Base-by-base conservation (phyloP, 2,797 vertebrate genomes). In the Macropus fuliginosus region DNA sequence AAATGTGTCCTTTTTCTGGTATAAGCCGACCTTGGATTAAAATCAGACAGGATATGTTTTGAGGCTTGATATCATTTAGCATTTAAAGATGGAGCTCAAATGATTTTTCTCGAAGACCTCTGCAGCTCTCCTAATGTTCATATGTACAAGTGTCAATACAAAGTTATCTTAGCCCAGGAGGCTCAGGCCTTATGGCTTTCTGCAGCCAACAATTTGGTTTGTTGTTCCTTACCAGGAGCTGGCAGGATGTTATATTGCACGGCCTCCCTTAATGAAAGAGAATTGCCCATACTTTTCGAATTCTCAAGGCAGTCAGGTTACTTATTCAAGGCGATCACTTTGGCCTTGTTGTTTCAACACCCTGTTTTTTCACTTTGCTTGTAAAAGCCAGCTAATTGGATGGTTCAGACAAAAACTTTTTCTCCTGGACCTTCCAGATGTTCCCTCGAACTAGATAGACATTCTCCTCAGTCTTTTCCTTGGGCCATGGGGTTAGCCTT, bases 361-460 rank as follows among this genome's bases (percentile, higher is more conserved):
- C 94, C n/a, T 91, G 29, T 5, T 92, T 97, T 94, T 87, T 87
- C 74, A 28, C 92, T 94, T 94, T 94, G 24, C n/a, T 89, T 28
- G 18, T 50, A 50, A 56, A 54, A 27, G 92, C 12, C 87, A 87
- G 74, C 92, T 96, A 62, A 40, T 55, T 56, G 50, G 56, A 55
- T 81, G 93, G 31, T 62, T 91, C 93, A 92, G 55, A 46, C 50
- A 93, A 91, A 95, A 91, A 59, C 56, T 16, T 90, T 94, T 94
- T 6, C 55, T 96, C 92, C n/a, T 81, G 34, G 50, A 27, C 50
- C 40, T 46, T 24, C 56, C 94, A 93, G 27, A 91, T 87, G 54
- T 93, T 96, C 92, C 96, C 96, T 91, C 96, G 59, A 95, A 87
- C 94, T 92, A 93, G 95, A n/a, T 93, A 95, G 92, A 54, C 34